Conservation (phyloP, 2,113 vertebrate genomes). For the Amphiprion percula region DNA sequence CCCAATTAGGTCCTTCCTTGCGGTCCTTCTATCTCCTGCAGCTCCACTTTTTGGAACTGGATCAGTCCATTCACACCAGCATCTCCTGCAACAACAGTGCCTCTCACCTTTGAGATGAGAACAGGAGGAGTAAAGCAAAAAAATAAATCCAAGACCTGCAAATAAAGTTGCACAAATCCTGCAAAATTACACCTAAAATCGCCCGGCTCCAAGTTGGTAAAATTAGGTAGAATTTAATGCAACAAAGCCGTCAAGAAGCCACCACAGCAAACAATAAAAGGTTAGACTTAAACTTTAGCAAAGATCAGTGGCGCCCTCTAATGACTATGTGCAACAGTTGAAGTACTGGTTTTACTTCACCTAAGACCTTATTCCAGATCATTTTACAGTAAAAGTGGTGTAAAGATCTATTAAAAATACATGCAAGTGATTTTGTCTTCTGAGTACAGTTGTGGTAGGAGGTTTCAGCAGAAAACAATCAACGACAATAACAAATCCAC, state of each 20-base stretch:
- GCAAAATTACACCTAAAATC: not conserved
- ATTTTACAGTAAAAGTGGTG: too few relatives aligned
- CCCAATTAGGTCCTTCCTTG: not conserved
- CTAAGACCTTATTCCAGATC: too few relatives aligned
- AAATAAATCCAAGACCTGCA: not conserved
- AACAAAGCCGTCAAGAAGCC: not conserved
- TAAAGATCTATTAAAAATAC: too few relatives aligned
- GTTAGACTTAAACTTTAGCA: not conserved
- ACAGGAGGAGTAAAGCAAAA: not conserved
- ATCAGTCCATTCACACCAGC: constrained; percentile 44
- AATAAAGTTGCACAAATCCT: not conserved
- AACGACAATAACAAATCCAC: too few relatives aligned
- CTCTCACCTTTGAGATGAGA: constrained; percentile 28
- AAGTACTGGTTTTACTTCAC: too few relatives aligned
- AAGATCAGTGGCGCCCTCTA: constrained; percentile 36
- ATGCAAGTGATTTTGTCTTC: too few relatives aligned
- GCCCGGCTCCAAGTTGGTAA: not conserved
- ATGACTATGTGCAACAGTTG: not conserved
- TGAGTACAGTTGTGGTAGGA: too few relatives aligned
- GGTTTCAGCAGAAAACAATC: too few relatives aligned
- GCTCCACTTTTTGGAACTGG: constrained; percentile 31
- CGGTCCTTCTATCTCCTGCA: constrained; percentile 30
- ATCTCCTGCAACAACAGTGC: constrained; percentile 25
- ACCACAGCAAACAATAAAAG: not conserved
- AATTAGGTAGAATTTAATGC: not conserved